A percentile compares a stretch with the other conserved stretches of the same genome.
These are phyloP conservation scores for Cerastoderma edule DNA, from an alignment of 2,888 invertebrate species.

Conservation along the genomic window DNA sequence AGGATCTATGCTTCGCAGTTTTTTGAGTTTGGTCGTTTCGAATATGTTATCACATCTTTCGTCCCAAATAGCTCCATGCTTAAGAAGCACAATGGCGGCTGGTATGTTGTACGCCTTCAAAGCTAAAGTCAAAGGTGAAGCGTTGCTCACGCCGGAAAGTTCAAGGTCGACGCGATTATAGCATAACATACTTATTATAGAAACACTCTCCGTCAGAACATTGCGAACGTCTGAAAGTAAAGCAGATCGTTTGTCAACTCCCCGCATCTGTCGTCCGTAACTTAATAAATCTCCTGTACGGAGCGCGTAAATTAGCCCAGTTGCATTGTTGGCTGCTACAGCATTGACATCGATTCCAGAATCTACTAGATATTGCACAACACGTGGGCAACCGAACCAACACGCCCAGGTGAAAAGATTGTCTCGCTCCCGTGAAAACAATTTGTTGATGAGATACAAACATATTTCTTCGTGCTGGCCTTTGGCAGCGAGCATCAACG, in stretches of 20 bases:
- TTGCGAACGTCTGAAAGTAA: background rate
- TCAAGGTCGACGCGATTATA: background rate
- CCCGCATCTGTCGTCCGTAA: background rate
- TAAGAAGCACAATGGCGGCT: constrained; percentile 35
- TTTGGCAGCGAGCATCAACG: constrained; percentile 29
- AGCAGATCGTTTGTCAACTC: background rate
- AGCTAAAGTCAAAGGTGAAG: constrained; percentile 15
- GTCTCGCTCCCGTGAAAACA: constrained; percentile 11
- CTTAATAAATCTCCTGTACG: constrained; percentile 20
- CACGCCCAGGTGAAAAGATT: constrained; percentile 26
- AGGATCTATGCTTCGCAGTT: background rate
- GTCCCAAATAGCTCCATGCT: constrained; percentile 40
- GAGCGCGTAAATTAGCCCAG: constrained; percentile 19
- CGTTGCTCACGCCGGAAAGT: background rate
- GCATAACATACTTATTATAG: constrained; percentile 22
- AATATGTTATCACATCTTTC: constrained; percentile 12
- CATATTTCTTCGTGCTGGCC: constrained; percentile 29
- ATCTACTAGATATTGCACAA: constrained; percentile 31
- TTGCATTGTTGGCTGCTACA: background rate
- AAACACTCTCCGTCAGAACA: constrained; percentile 22
- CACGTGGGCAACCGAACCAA: constrained; percentile 21
- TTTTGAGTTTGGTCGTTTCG: constrained; percentile 11
- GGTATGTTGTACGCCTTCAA: constrained; percentile 33
- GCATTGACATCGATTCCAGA: constrained; percentile 15
- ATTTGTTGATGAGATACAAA: constrained; percentile 29